Evolutionary conservation across 1,140 invertebrate species (phyloP).

Genomic region (Piezodorus guildinii): DNA sequence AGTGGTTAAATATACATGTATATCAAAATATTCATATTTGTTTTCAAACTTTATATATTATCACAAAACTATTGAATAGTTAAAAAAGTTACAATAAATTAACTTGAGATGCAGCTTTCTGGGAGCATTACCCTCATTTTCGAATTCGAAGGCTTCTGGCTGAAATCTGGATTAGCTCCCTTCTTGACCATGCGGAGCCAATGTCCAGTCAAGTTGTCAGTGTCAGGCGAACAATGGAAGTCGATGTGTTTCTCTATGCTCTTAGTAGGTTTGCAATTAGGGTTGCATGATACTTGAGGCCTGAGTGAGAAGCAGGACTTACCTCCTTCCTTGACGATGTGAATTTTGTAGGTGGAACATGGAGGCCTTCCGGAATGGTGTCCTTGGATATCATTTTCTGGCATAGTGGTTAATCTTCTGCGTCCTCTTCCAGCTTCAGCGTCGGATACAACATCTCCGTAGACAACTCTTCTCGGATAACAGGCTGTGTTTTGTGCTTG

Average conservation of each 20-base stretch:
- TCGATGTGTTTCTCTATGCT: slow-evolving; percentile 34
- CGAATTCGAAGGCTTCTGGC: slow-evolving; percentile 20
- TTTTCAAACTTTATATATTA: too few relatives aligned
- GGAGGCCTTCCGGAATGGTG: too few relatives aligned
- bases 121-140: too few relatives aligned
- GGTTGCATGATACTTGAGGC: slow-evolving; percentile 39
- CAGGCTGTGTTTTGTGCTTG: slow-evolving; percentile 34
- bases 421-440: slow-evolving; percentile 11
- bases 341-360: slow-evolving; percentile 24
- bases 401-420: too few relatives aligned
- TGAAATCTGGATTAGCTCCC: slow-evolving; percentile 40
- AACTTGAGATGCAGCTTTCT: too few relatives aligned
- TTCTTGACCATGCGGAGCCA: slow-evolving; percentile 40
- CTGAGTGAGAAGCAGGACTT: slow-evolving; percentile 44
- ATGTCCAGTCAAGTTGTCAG: slow-evolving; percentile 32
- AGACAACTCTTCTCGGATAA: slow-evolving; percentile 24
- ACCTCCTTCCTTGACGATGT: slow-evolving; percentile 31
- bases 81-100: too few relatives aligned
- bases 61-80: too few relatives aligned
- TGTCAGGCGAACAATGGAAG: slow-evolving; percentile 40
- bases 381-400: too few relatives aligned
- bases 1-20: too few relatives aligned
- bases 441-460: slow-evolving; percentile 24
- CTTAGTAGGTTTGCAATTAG: slow-evolving; percentile 32
- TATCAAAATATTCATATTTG: too few relatives aligned